Base-by-base conservation (phyloP, 2,797 vertebrate genomes). In the Sebastes baramenuke region DNA sequence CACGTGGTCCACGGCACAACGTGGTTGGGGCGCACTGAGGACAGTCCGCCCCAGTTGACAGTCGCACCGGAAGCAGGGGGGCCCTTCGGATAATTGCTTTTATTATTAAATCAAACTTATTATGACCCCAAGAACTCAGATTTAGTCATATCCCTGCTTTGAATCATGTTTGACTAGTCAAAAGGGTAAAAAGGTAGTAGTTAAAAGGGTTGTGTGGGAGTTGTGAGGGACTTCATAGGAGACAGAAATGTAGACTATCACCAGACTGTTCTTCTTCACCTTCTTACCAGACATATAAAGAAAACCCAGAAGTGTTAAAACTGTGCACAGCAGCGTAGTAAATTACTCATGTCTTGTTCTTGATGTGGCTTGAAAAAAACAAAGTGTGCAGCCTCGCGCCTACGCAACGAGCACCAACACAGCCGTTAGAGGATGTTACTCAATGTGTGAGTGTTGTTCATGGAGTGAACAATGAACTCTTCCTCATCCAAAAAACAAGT, bases 341-440 rank as follows among this genome's bases (percentile, higher is more conserved):
- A 56, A 75, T 56, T n/a, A 52, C 27, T 72, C 58, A 52, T 7
- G 42, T 71, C 54, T 78, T 61, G 18, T 60, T 14, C 67, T 71
- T 72, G 75, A 61, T 52, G 55, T 56, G 52, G 30, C 64, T 56
- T 67, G 59, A 42, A 42, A 78, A 81, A 68, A 75, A 49, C 49
- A 69, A 67, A 49, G 4, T 34, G 66, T 10, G 72, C 62, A 5
- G 42, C 58, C 8, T 60, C 38, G 38, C 65, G 25, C 67, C 77
- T 32, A 68, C 71, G n/a, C 75, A 72, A 72, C 67, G 32, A 55
- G 71, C 67, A 75, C 0, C 18, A 69, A 69, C 78, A 71, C 49
- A 67, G 75, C 62, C 30, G 32, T 36, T 34, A 60, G 42, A 84
- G 81, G 84, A 80, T 73, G 71, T 87, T 89, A 69, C 79, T 72